Percentiles rank a stretch among this genome's conserved stretches.
phyloP scores from a whole-genome alignment of 2,888 invertebrate genomes.

The Kryphioiulus occultus region DNA sequence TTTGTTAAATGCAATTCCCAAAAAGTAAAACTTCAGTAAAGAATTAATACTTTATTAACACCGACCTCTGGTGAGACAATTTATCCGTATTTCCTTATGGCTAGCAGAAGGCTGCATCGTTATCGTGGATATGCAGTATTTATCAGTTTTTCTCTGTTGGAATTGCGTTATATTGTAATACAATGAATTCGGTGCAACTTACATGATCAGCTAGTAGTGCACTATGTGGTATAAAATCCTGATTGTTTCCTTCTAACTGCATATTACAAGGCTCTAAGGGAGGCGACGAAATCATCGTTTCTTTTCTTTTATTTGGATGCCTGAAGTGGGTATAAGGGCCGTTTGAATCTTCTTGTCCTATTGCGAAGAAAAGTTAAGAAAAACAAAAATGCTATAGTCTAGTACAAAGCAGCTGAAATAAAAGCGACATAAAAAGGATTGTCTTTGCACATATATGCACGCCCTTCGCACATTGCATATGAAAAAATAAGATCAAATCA shows the following conservation, averaged over 20 bases:
- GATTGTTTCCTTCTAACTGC: slow-evolving; percentile 28
- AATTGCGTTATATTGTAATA: not conserved
- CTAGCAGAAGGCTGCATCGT: too few relatives aligned
- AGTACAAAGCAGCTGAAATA: not conserved
- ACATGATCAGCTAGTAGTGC: slow-evolving; percentile 20
- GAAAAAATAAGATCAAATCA: not conserved
- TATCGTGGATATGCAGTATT: not conserved
- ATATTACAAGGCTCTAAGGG: slow-evolving; percentile 37
- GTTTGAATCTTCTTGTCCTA: not conserved
- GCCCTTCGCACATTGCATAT: not conserved
- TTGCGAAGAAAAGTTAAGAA: slow-evolving; percentile 19
- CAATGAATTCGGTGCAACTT: not conserved
- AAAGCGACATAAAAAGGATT: slow-evolving; percentile 11
- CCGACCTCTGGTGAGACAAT: not conserved
- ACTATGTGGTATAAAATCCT: slow-evolving; percentile 27
- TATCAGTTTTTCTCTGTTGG: not conserved
- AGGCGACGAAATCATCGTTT: slow-evolving; percentile 21
- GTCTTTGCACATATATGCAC: not conserved
- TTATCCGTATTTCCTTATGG: not conserved
- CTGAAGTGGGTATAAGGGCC: slow-evolving; percentile 37
- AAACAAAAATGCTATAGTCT: not conserved
- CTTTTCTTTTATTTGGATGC: slow-evolving; percentile 21
- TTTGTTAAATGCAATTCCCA: not conserved
- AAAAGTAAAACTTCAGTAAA: not conserved
- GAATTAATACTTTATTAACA: not conserved